phyloP scores from a whole-genome alignment of 2,888 invertebrate genomes.

The Eupithecia vulgata region DNA sequence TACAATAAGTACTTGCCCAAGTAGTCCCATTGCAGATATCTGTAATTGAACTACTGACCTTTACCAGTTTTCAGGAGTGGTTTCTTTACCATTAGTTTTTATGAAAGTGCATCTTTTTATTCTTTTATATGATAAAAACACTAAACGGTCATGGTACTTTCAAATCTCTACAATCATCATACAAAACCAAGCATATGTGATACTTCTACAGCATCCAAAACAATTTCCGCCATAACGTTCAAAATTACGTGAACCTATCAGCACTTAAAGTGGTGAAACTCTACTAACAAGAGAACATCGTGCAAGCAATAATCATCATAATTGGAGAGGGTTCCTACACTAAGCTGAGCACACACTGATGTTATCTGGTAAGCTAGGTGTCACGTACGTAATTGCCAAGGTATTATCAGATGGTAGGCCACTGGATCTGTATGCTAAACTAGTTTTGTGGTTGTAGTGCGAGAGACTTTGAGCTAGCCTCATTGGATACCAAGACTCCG shows the following conservation, averaged over 20 bases:
- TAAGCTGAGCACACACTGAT: conserved; percentile 54
- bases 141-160: too few relatives aligned
- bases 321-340: conserved; percentile 72
- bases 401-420: conserved; percentile 66
- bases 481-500: background rate
- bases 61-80: too few relatives aligned
- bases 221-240: conserved; percentile 3
- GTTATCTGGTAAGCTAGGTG: conserved; percentile 65
- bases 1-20: too few relatives aligned
- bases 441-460: conserved; percentile 58
- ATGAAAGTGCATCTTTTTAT: too few relatives aligned
- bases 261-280: conserved; percentile 26
- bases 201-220: too few relatives aligned
- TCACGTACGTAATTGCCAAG: conserved; percentile 80
- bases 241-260: conserved; percentile 15
- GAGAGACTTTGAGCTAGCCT: background rate
- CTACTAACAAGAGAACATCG: conserved; percentile 17
- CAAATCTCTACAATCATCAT: too few relatives aligned
- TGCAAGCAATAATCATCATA: conserved; percentile 52
- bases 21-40: too few relatives aligned
- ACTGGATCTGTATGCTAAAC: conserved; percentile 74
- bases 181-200: too few relatives aligned
- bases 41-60: too few relatives aligned
- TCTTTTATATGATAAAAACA: too few relatives aligned
- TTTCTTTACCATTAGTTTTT: too few relatives aligned